Evolutionary conservation across 1,140 invertebrate species (phyloP).

Genomic region (Platorchestia sp.): DNA sequence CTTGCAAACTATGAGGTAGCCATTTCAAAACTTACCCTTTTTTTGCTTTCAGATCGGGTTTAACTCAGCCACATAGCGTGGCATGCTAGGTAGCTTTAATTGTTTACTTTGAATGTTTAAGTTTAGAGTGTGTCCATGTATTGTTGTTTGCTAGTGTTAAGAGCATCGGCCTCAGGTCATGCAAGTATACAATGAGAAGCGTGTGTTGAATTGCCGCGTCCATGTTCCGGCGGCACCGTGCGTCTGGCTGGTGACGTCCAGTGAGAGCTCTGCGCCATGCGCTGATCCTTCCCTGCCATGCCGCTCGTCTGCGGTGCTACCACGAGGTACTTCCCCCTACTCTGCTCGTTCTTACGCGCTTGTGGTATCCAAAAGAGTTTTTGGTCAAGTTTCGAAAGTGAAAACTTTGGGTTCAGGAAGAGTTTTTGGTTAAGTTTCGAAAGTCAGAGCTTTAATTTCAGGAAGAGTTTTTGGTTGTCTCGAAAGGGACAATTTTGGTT

Average conservation of each 20-base stretch:
- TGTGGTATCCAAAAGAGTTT: background rate
- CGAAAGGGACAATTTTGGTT: too few species aligned
- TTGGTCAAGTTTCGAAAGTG: too few species aligned
- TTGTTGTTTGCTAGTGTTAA: background rate
- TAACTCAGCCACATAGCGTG: background rate
- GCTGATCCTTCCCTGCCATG: background rate
- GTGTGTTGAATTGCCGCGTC: background rate
- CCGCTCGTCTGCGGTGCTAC: conserved; percentile 5
- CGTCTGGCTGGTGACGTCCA: background rate
- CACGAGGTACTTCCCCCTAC: background rate
- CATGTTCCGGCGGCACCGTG: background rate
- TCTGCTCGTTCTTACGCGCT: background rate
- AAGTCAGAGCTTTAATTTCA: too few species aligned
- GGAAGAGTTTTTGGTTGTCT: too few species aligned
- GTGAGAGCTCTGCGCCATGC: background rate
- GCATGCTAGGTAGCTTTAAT: background rate
- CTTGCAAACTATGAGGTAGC: background rate
- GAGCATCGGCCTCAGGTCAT: background rate
- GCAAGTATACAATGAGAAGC: background rate
- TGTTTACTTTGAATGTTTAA: background rate
- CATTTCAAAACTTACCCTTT: background rate
- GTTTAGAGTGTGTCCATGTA: background rate
- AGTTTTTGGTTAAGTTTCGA: too few species aligned
- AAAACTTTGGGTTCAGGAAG: too few species aligned
- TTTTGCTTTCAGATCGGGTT: background rate